These are phyloP conservation scores for Beroe forskalii DNA, from an alignment of 37 sponge, comb jelly and placozoan genomes.

Conservation along the genomic window DNA sequence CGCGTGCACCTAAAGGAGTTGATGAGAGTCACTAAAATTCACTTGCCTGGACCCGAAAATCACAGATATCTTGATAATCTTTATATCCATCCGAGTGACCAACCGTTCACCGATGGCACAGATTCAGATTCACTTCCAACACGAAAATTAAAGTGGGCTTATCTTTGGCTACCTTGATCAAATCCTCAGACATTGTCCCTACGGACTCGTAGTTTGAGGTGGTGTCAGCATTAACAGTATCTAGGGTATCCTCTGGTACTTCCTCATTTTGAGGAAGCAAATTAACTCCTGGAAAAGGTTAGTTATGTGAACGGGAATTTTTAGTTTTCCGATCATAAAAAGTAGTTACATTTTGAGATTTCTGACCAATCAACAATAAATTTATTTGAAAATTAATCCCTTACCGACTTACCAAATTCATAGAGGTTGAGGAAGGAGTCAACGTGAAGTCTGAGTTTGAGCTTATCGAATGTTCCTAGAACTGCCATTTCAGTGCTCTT, in stretches of 20 bases:
- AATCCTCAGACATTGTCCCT: background rate
- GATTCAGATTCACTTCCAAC: too few relatives aligned
- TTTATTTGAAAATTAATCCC: too few relatives aligned
- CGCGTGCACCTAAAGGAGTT: slow-evolving; percentile 12
- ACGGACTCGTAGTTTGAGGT: background rate
- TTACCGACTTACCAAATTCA: slow-evolving; percentile 42
- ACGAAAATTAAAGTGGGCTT: too few relatives aligned
- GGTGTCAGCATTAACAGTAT: background rate
- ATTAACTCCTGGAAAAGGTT: background rate
- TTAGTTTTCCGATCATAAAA: too few relatives aligned
- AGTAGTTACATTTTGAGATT: too few relatives aligned
- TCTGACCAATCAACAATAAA: too few relatives aligned
- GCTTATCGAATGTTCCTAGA: slow-evolving; percentile 46
- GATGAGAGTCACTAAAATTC: too few relatives aligned
- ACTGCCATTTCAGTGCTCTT: slow-evolving; percentile 42
- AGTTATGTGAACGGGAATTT: too few relatives aligned
- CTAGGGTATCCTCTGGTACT: background rate
- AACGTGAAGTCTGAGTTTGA: slow-evolving; percentile 3
- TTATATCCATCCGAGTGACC: too few relatives aligned
- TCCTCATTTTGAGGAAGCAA: background rate
- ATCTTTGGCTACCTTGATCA: slow-evolving; percentile 51
- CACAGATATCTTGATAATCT: too few relatives aligned
- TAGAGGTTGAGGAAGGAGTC: slow-evolving; percentile 32
- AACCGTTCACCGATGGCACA: too few relatives aligned
- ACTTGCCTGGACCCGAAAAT: too few relatives aligned